These are phyloP conservation scores for Apocrypta bakeri DNA, from an alignment of 1,140 invertebrate species.

Conservation along the genomic window DNA sequence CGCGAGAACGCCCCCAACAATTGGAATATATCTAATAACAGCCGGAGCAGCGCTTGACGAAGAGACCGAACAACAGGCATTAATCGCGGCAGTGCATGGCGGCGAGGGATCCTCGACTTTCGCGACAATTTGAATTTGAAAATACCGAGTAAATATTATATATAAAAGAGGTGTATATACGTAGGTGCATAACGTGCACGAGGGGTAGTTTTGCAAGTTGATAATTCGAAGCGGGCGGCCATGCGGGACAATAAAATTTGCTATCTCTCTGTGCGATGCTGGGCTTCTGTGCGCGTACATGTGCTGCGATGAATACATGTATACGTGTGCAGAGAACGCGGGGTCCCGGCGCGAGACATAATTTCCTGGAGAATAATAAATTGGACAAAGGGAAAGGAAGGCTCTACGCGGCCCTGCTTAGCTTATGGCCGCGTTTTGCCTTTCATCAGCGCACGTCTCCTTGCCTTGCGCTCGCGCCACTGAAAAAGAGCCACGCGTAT, in stretches of 20 bases:
- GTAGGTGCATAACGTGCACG: background rate
- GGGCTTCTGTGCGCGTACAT: background rate
- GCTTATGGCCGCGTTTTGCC: conserved; percentile 12
- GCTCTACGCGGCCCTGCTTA: background rate
- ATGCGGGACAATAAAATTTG: conserved; percentile 49
- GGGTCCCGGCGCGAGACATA: conserved; percentile 39
- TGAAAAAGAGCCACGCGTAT: conserved; percentile 11
- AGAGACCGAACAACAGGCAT: too few relatives aligned
- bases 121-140: conserved; percentile 53
- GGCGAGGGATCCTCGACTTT: background rate
- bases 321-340: background rate
- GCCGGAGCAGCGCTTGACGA: background rate
- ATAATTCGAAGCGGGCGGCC: conserved; percentile 27
- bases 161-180: background rate
- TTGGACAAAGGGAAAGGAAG: conserved; percentile 52
- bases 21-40: background rate
- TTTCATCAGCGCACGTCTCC: conserved; percentile 26
- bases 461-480: conserved; percentile 33
- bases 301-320: background rate
- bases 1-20: background rate
- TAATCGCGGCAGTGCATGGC: too few relatives aligned
- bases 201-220: conserved; percentile 47
- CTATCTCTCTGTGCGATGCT: background rate
- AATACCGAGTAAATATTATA: conserved; percentile 41
- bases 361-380: conserved; percentile 54